A percentile compares a stretch with the other conserved stretches of the same genome.
Evolutionary conservation across 1,140 invertebrate genomes (phyloP).

Genomic region (Branchinecta lynchi): DNA sequence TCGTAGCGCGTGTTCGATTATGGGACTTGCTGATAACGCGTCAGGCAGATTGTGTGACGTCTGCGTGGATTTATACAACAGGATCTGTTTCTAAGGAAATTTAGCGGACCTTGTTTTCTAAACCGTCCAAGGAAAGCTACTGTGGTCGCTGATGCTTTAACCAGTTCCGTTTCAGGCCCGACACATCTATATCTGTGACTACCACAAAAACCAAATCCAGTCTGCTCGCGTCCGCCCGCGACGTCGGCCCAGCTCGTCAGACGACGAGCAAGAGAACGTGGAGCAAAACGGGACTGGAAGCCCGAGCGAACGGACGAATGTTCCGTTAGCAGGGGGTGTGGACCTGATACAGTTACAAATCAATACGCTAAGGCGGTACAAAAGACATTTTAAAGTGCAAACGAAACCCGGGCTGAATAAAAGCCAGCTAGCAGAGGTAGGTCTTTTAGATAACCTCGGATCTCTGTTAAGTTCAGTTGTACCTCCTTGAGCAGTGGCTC

Average conservation of each 20-base stretch:
- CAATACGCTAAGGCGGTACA: slow-evolving; percentile 79
- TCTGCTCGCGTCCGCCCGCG: slow-evolving; percentile 67
- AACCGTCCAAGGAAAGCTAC: too few species aligned
- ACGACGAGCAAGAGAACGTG: slow-evolving; percentile 58
- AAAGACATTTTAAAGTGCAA: slow-evolving; percentile 78
- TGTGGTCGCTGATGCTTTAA: too few species aligned
- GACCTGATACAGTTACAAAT: slow-evolving; percentile 66
- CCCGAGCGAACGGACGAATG: slow-evolving; percentile 12
- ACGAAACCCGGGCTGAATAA: slow-evolving; percentile 82
- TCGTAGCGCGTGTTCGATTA: too few species aligned
- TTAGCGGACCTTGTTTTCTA: too few species aligned
- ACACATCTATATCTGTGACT: slow-evolving; percentile 93
- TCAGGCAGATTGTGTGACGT: too few species aligned
- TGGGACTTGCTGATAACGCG: too few species aligned
- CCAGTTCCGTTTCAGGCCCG: slow-evolving; percentile 46
- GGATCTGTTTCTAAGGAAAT: too few species aligned
- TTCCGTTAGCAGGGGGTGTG: slow-evolving; percentile 25
- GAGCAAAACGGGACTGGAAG: slow-evolving; percentile 39
- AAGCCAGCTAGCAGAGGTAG: slow-evolving; percentile 86
- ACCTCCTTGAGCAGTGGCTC: too few species aligned
- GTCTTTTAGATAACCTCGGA: slow-evolving; percentile 28
- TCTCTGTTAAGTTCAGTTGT: too few species aligned
- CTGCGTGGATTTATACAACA: too few species aligned
- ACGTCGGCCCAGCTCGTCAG: slow-evolving; percentile 75
- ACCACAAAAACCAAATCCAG: slow-evolving; percentile 88